Base-by-base conservation (phyloP, 2,113 vertebrate species). In the Lasiurus borealis region DNA sequence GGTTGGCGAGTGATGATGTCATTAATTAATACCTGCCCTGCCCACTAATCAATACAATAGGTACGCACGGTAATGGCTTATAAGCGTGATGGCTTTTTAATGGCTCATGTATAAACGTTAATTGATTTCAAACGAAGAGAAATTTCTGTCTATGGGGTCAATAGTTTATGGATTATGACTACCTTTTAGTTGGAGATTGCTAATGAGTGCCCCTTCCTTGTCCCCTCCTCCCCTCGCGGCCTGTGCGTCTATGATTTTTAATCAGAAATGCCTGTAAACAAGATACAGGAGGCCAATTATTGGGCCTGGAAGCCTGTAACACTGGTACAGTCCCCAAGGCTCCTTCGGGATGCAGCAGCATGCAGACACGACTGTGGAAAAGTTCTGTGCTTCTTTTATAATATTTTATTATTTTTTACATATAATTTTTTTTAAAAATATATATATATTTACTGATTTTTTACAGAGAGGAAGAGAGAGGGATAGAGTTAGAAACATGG, bases 21-120 rank as follows among this genome's bases (percentile, higher is more conserved):
- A 96, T 97, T 96, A 97, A 97, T 96, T 96, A 98, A 96, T 96
- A 90, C 95, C 84, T 78, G 93, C 80, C 93, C 93, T 83, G 12
- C 14, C 27, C 81, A 54, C 90, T 96, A 95, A 96, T 97, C 97
- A 97, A 97, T 90, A 83, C 88, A 91, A 82, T 93, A 95, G 73
- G 54, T 84, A 97, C 85, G 94, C 52, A 68, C 77, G 23, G 77
- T 93, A 97, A 97, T 88, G n/a, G 64, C 90, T 97, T 96, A 90
- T 95, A 97, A 96, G 96, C 80, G 23, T 36, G 82, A 96, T 85
- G 97, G 90, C 75, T 93, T 97, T 96, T 95, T 88, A 96, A 95
- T 97, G 96, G 82, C 80, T 93, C 29, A 36, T 62, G 85, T 92
- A 95, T 90, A 97, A 97, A 84, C 73, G 96, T 96, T 97, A 94